Percentiles rank a stretch among this genome's conserved stretches.
phyloP scores from a whole-genome alignment of 1,140 invertebrate genomes.

The Acromyrmex echinatior region DNA sequence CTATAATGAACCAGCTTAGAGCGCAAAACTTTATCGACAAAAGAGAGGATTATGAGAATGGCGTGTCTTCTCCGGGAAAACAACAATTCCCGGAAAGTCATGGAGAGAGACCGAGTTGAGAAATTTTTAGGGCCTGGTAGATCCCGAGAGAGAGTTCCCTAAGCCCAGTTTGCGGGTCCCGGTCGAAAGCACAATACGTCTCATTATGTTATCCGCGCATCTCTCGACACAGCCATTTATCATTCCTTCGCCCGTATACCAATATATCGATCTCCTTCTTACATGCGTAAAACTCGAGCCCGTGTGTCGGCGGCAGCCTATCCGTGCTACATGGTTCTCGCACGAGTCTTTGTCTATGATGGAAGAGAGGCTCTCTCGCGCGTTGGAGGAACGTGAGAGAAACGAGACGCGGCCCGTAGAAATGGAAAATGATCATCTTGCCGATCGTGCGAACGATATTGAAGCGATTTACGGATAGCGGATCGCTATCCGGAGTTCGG shows the following conservation, averaged over 20 bases:
- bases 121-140: conserved; percentile 64
- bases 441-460: conserved; percentile 71
- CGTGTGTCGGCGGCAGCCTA: conserved; percentile 39
- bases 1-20: not conserved
- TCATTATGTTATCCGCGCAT: conserved; percentile 83
- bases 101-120: conserved; percentile 36
- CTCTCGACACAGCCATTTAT: conserved; percentile 80
- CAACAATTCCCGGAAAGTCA: conserved; percentile 62
- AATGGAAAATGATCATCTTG: conserved; percentile 67
- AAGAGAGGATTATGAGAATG: conserved; percentile 31
- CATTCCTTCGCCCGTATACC: conserved; percentile 77
- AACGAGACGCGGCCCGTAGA: conserved; percentile 37
- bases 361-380: conserved; percentile 31
- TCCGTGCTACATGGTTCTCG: conserved; percentile 39
- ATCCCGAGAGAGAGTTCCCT: conserved; percentile 65
- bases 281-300: conserved; percentile 70
- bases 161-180: conserved; percentile 69
- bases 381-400: conserved; percentile 22
- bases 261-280: conserved; percentile 74
- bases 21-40: conserved; percentile 26
- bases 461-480: conserved; percentile 61
- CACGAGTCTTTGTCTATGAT: conserved; percentile 69
- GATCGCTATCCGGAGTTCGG: conserved; percentile 34
- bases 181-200: conserved; percentile 79
- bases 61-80: not conserved